These are phyloP conservation scores for Opisthocomus hoazin DNA, from an alignment of 2,113 vertebrate genomes.

Conservation along the genomic window DNA sequence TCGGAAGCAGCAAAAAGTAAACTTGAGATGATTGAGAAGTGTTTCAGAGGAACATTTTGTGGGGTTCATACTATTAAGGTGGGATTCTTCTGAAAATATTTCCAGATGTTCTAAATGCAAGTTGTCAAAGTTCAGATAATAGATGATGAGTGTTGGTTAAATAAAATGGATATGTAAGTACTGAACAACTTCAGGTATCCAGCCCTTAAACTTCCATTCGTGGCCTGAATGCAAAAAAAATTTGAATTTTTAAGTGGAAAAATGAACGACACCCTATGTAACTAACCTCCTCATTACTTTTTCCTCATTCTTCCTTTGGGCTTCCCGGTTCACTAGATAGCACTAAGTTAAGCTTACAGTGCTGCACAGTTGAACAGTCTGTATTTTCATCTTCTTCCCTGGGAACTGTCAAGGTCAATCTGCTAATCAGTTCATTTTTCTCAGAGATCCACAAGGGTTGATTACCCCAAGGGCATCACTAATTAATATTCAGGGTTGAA, in stretches of 20 bases:
- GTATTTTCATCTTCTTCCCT: slow-evolving; percentile 17
- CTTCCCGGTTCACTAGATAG: not conserved
- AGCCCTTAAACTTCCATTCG: not conserved
- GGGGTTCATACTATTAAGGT: not conserved
- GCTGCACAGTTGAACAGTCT: not conserved
- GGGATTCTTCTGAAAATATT: not conserved
- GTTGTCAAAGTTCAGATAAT: not conserved
- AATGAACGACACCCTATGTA: not conserved
- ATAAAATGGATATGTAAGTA: not conserved
- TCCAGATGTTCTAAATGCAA: not conserved
- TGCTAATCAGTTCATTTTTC: slow-evolving; percentile 60
- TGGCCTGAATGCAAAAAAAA: not conserved
- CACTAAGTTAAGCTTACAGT: not conserved
- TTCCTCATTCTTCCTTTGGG: not conserved
- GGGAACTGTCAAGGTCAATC: slow-evolving; percentile 52
- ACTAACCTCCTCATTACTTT: not conserved
- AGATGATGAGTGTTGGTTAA: not conserved
- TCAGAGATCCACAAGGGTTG: slow-evolving; percentile 23
- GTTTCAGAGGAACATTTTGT: not conserved
- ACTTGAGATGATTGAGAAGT: not conserved
- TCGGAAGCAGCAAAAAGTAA: not conserved
- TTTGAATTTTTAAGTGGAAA: not conserved
- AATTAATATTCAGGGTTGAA: slow-evolving; percentile 57
- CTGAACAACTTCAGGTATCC: not conserved
- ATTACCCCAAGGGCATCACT: slow-evolving; percentile 52